Base-by-base conservation (phyloP, 1,140 invertebrate genomes). In the Micrasema longulum region DNA sequence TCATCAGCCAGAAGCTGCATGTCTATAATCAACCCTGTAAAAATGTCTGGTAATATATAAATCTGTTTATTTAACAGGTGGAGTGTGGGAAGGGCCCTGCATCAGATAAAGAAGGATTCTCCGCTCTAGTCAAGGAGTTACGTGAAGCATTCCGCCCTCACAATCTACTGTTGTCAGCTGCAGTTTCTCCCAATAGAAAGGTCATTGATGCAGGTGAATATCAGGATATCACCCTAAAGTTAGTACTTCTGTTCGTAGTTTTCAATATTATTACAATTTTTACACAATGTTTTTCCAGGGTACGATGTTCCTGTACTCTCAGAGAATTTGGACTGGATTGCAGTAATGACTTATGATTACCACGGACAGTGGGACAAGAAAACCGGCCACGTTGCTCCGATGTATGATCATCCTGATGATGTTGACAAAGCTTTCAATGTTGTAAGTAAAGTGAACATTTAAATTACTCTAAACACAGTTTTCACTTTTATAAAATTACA, bases 291-390 rank as follows among this genome's bases (percentile, higher is more conserved):
- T 26, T 50, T 55, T 68, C 12, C 38, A 81, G 91, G 89, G 7
- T 95, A 95, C 77, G 91, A 95, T 76, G 89, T 95, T 0, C 90
- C 91, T 1, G 80, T 84, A 1, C 77, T 95, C 2, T 88, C 88
- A 0, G 83, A 86, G 16, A 90, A 93, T 78, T 84, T 95, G 62
- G 92, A 95, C 79, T 95, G 93, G 91, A 95, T 97, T 75, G 90
- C 93, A 1, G 89, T 97, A 0, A 97, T 97, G 95, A 90, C 91
- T 0, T 97, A 97, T 77, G 95, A 96, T 78, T 96, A 91, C 77
- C 94, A 96, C 76, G 95, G 95, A 0, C 91, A 94, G 76, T 96
- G 94, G 94, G 95, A 96, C 77, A 94, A 95, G 77, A 90, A 91
- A 77, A 96, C 94, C 0, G 95, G 95, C 7, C 94, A 96, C 78